phyloP scores from a whole-genome alignment of 2,113 vertebrate genomes.

The Onychostruthus taczanowskii region DNA sequence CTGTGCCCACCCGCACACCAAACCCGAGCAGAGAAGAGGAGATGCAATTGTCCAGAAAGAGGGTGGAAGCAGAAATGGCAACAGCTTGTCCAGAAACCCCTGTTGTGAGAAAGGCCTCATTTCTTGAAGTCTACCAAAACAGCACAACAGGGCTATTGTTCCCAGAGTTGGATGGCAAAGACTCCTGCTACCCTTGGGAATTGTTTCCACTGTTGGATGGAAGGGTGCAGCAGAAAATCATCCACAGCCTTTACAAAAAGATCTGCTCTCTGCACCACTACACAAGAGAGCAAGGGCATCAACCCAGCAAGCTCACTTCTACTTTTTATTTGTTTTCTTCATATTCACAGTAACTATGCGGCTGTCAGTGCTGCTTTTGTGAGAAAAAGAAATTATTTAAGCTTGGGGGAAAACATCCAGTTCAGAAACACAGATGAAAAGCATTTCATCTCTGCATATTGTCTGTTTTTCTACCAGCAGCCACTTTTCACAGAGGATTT shows the following conservation, averaged over 20 bases:
- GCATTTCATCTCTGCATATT: background rate
- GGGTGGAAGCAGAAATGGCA: background rate
- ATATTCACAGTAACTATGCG: background rate
- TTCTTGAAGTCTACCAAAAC: background rate
- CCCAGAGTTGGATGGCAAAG: background rate
- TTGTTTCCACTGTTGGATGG: accelerated
- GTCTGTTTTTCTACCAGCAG: conserved; percentile 14
- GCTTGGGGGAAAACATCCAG: background rate
- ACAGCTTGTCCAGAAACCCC: background rate
- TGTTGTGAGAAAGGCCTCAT: background rate
- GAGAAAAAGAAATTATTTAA: background rate
- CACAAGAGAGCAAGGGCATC: background rate
- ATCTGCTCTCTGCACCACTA: background rate
- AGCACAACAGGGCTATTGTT: background rate
- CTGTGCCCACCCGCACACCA: accelerated
- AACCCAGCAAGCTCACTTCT: background rate
- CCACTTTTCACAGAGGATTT: background rate
- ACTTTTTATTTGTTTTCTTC: background rate
- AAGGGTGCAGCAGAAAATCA: background rate
- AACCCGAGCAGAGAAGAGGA: background rate
- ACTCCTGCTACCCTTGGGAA: background rate
- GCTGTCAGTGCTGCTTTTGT: background rate
- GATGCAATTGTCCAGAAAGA: accelerated
- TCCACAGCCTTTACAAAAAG: background rate
- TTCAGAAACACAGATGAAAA: conserved; percentile 20